Conservation (phyloP, 2,888 invertebrate genomes). For the Catocala fraxini region DNA sequence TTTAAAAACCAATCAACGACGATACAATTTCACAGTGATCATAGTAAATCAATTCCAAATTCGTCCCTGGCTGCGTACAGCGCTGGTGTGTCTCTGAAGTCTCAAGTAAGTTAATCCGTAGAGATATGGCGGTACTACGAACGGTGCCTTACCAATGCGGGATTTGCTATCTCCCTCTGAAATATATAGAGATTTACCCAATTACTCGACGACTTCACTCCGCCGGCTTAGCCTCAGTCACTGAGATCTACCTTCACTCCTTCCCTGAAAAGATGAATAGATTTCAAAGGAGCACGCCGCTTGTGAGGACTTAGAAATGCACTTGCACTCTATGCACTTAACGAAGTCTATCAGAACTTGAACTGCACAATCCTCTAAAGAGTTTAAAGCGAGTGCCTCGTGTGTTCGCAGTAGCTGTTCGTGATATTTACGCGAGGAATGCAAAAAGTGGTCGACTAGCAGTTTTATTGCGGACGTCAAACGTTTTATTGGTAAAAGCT, state of each 20-base stretch:
- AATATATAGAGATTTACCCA: conserved; percentile 43
- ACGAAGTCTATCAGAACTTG: not conserved
- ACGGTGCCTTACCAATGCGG: conserved; percentile 35
- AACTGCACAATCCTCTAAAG: not conserved
- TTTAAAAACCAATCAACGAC: too few relatives aligned
- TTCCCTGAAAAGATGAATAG: conserved; percentile 29
- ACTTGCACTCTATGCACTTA: conserved; percentile 2
- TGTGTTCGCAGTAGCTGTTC: not conserved
- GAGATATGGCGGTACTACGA: conserved; percentile 46
- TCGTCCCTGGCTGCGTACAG: conserved; percentile 34
- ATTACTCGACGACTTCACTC: conserved; percentile 40
- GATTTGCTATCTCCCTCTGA: conserved; percentile 47
- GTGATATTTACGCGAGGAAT: too few relatives aligned
- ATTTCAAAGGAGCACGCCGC: conserved; percentile 34
- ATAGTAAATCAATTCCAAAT: conserved; percentile 10
- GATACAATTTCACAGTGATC: not conserved
- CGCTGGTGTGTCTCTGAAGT: conserved; percentile 41
- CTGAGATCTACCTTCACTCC: conserved; percentile 8
- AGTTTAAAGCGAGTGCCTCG: not conserved
- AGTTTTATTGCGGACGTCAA: too few relatives aligned
- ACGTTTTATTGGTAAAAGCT: too few relatives aligned
- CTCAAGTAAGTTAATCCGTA: conserved; percentile 41
- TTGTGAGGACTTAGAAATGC: conserved; percentile 4
- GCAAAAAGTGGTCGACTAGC: too few relatives aligned
- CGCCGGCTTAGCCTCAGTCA: conserved; percentile 10